Conservation (phyloP, 1,140 invertebrate species). For the Drosophila ercepeae region DNA sequence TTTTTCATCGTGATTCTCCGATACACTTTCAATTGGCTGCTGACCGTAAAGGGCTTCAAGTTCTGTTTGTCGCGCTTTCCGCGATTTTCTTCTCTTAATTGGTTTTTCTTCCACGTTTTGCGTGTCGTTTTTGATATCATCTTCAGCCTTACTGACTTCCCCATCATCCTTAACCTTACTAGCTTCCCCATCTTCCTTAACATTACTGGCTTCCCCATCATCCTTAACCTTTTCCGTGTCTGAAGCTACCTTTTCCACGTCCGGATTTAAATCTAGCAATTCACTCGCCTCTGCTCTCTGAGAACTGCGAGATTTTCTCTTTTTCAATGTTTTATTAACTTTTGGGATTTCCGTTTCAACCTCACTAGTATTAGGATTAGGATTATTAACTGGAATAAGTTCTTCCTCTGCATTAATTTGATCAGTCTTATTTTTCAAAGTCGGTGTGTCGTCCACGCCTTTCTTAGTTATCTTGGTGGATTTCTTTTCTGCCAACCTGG, state of each 20-base stretch:
- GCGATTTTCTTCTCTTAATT: background rate
- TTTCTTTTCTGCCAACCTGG: background rate
- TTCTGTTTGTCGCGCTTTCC: background rate
- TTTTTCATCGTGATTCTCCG: background rate
- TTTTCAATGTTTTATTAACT: background rate
- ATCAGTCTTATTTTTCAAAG: background rate
- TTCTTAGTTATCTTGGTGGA: background rate
- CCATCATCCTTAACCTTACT: background rate
- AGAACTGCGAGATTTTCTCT: background rate
- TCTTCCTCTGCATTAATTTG: background rate
- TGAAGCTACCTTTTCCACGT: background rate
- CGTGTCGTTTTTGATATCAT: too few relatives aligned
- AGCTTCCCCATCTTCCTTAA: too few relatives aligned
- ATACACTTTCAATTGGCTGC: background rate
- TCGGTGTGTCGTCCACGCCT: background rate
- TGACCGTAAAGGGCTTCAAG: background rate
- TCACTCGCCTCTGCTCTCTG: background rate
- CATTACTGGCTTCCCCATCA: too few relatives aligned
- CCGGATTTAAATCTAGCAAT: background rate
- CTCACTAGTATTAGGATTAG: background rate
- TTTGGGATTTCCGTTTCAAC: slow-evolving; percentile 1
- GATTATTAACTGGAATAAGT: background rate
- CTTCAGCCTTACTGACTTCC: too few relatives aligned
- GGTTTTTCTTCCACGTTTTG: background rate
- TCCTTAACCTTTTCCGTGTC: background rate